Evolutionary conservation across 2,113 vertebrate genomes (phyloP), one percentile per base, ranked within the genome.

Genomic region (Campylomormyrus numenius): DNA sequence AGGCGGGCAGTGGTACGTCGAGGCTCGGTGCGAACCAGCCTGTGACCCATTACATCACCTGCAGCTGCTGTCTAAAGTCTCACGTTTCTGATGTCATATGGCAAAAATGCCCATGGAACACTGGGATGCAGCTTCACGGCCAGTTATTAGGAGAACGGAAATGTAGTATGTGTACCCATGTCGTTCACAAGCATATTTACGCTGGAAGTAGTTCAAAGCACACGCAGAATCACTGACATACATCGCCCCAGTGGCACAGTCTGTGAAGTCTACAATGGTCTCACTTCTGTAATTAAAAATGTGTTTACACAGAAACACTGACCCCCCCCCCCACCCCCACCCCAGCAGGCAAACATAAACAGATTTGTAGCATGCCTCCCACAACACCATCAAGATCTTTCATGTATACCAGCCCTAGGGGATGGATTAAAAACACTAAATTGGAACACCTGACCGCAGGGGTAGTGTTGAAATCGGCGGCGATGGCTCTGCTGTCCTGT

Each of bases 391-490:
- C 27, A 56, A 52, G 85, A 53, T 35, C 31, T 53, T 48, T 31
- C 49, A 56, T 53, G 24, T 15, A 53, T 35, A 2, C 50, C 85
- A 50, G 49, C 77, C 88, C 35, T 56, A 49, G 21, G 85, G 84
- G 49, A 89, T 53, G 21, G 88, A 89, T 89, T 89, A 80, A 50
- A 83, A 84, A 89, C 46, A 49, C 27, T 70, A 70, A 53, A 89
- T 80, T 80, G 13, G 31, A 48, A 89, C 48, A 49, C 88, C 31
- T 83, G 88, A 89, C 85, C n/a, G 49, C 45, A 52, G 88, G 88
- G 46, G 21, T 1, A 45, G 21, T 13, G 15, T n/a, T 80, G 46
- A 89, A 80, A 89, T 89, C 31, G 8, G 62, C 8, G 8, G 58
- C 8, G n/a, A 66, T 66, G 58, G n/a, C 27, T 66, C n/a, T 15